Evolutionary conservation across 2,797 vertebrate genomes (phyloP).

Genomic region (Anolis apletophallus): DNA sequence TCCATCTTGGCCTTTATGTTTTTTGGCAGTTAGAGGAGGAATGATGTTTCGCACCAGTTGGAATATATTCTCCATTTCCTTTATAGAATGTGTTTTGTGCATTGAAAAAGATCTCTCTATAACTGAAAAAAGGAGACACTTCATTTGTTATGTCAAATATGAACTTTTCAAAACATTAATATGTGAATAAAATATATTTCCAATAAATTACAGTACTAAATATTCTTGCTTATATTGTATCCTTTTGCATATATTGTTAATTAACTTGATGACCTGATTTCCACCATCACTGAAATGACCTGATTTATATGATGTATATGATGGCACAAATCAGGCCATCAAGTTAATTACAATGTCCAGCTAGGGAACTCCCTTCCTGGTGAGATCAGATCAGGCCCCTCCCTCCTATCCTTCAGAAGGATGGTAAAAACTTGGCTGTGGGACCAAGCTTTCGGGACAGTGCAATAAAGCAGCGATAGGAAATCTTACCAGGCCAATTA

Average conservation of each 20-base stretch:
- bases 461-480: too few species aligned
- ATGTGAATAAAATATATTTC: neutral
- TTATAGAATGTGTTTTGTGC: constrained; percentile 75
- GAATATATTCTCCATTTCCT: constrained; percentile 88
- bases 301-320: too few species aligned
- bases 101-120: constrained; percentile 86
- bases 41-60: constrained; percentile 88
- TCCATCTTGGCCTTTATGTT: constrained; percentile 97
- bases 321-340: too few species aligned
- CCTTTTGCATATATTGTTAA: neutral
- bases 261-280: neutral
- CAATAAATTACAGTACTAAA: constrained; percentile 17
- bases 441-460: too few species aligned
- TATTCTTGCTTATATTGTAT: neutral
- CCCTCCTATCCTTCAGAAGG: too few species aligned
- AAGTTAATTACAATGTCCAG: too few species aligned
- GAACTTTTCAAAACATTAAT: neutral
- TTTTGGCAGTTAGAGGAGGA: constrained; percentile 87
- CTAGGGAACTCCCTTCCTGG: too few species aligned
- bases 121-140: constrained; percentile 79
- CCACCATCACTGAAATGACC: too few species aligned
- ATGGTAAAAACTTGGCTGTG: too few species aligned
- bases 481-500: too few species aligned
- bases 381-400: too few species aligned
- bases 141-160: constrained; percentile 42